Evolutionary conservation across 2,113 vertebrate genomes (phyloP).

Genomic region (Oreotragus oreotragus): DNA sequence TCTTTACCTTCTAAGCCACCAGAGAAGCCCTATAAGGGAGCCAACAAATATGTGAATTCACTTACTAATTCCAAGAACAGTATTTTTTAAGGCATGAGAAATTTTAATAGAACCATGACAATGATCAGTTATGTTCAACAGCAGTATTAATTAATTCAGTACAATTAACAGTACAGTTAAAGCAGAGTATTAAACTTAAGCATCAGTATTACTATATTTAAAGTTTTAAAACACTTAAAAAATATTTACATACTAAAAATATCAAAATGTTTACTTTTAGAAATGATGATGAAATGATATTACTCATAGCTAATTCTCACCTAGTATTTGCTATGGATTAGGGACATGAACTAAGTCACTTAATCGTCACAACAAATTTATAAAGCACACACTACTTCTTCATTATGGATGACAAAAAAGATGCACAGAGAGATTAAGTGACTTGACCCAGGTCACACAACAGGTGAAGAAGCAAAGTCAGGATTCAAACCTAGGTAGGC

Average conservation of each 20-base stretch:
- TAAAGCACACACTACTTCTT: not conserved
- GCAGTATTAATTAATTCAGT: not conserved
- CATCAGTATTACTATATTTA: not conserved
- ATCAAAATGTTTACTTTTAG: not conserved
- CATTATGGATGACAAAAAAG: not conserved
- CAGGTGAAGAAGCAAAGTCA: not conserved
- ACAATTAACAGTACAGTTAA: not conserved
- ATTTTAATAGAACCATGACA: not conserved
- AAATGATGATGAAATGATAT: not conserved
- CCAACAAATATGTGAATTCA: not conserved
- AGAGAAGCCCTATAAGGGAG: not conserved
- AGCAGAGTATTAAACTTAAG: not conserved
- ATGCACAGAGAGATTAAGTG: not conserved
- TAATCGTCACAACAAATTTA: constrained; percentile 5
- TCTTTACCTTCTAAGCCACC: not conserved
- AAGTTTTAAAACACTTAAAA: not conserved
- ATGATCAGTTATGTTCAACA: constrained; percentile 8
- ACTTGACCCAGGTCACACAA: not conserved
- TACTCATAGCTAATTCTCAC: not conserved
- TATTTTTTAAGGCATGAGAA: not conserved
- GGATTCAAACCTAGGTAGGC: not conserved
- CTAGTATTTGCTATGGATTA: not conserved
- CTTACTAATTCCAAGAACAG: constrained; percentile 20
- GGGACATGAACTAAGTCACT: not conserved
- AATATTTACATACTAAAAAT: constrained; percentile 3